Evolutionary conservation across 2,113 vertebrate species (phyloP).

Genomic region (Ranitomeya imitator): DNA sequence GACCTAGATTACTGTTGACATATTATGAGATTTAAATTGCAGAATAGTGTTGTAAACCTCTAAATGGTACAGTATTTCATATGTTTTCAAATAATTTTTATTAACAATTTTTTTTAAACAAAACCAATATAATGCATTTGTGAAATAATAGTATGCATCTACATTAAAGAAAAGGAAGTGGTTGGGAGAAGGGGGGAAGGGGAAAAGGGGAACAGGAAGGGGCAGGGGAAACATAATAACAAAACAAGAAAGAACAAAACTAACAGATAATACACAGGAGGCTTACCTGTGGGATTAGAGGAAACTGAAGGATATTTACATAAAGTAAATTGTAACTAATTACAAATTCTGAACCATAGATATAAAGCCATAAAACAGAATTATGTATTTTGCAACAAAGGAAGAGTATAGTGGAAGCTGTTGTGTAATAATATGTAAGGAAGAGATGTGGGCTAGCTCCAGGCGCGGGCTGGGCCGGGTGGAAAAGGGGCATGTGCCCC

Average conservation of each 20-base stretch:
- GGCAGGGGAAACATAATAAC: too few species aligned
- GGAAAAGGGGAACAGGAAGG: too few species aligned
- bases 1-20: background rate
- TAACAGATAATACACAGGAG: background rate
- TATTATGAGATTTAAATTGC: background rate
- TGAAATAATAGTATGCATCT: too few species aligned
- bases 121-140: too few species aligned
- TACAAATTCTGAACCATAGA: background rate
- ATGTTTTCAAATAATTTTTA: too few species aligned
- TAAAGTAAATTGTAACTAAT: background rate
- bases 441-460: background rate
- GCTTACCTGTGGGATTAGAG: background rate
- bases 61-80: background rate
- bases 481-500: too few species aligned
- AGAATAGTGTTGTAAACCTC: background rate
- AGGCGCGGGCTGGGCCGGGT: too few species aligned
- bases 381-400: background rate
- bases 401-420: background rate
- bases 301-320: background rate
- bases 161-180: too few species aligned
- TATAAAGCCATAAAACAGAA: background rate
- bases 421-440: conserved; percentile 12
- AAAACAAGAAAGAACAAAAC: too few species aligned
- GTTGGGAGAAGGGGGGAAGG: too few species aligned
- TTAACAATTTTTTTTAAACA: too few species aligned